Conservation (phyloP, 1,140 invertebrate species). For the Calephelis virginiensis region DNA sequence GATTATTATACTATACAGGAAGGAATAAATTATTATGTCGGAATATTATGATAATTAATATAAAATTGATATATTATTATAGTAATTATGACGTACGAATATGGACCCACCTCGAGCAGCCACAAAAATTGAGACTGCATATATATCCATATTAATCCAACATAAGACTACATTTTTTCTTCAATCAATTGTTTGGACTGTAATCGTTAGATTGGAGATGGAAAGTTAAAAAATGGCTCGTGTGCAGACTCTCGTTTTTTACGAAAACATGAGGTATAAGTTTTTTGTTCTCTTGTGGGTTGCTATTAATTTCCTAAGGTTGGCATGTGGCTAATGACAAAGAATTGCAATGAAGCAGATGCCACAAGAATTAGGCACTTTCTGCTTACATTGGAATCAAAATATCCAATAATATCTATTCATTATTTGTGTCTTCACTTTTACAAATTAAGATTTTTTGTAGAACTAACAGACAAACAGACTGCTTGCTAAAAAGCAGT, state of each 20-base stretch:
- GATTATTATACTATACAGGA: too few species aligned
- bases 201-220: conserved; percentile 45
- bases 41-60: too few species aligned
- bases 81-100: too few species aligned
- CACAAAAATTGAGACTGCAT: conserved; percentile 14
- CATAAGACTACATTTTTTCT: conserved; percentile 58
- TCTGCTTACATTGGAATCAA: conserved; percentile 4
- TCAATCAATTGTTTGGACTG: conserved; percentile 62
- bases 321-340: conserved; percentile 61
- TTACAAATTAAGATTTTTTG: too few species aligned
- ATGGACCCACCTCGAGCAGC: too few species aligned
- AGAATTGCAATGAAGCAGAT: conserved; percentile 40
- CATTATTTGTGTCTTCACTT: background rate
- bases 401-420: background rate
- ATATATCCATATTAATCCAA: conserved; percentile 38
- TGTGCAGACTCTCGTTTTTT: conserved; percentile 71
- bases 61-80: too few species aligned
- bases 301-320: conserved; percentile 40
- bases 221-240: conserved; percentile 57
- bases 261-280: conserved; percentile 39
- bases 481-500: too few species aligned
- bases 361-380: conserved; percentile 18
- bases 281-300: conserved; percentile 44
- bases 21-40: too few species aligned
- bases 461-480: too few species aligned